phyloP scores from a whole-genome alignment of 2,888 invertebrate species.

The Agonopterix subpropinquella region DNA sequence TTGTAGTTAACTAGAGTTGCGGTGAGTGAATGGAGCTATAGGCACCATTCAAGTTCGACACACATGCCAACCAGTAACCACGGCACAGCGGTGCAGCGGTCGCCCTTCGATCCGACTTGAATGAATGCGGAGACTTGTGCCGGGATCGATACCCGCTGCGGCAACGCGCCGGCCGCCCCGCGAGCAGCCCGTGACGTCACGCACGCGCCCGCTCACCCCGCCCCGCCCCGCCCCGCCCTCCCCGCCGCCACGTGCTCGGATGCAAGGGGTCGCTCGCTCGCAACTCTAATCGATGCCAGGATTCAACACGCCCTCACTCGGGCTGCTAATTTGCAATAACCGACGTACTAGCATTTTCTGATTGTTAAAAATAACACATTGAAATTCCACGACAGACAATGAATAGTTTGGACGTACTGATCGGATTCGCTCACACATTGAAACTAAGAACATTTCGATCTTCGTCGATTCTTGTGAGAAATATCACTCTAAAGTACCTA shows the following conservation, averaged over 20 bases:
- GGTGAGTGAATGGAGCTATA: constrained; percentile 18
- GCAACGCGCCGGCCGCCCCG: constrained; percentile 22
- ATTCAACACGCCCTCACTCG: constrained; percentile 12
- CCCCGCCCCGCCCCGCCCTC: too few species aligned
- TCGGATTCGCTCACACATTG: too few species aligned
- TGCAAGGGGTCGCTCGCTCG: constrained; percentile 23
- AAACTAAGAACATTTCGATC: too few species aligned
- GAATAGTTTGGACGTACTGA: too few species aligned
- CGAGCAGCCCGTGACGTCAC: constrained; percentile 43
- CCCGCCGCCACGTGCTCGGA: constrained; percentile 22
- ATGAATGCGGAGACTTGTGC: constrained; percentile 26
- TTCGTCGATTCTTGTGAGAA: too few species aligned
- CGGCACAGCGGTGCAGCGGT: constrained; percentile 20
- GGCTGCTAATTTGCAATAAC: background rate
- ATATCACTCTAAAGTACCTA: too few species aligned
- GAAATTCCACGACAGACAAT: too few species aligned
- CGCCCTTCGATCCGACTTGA: constrained; percentile 30
- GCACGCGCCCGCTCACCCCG: constrained; percentile 16
- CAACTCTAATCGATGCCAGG: constrained; percentile 32
- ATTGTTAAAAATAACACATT: too few species aligned
- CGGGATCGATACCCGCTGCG: constrained; percentile 36
- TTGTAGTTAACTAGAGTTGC: background rate
- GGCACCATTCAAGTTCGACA: constrained; percentile 19
- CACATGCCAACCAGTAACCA: constrained; percentile 6
- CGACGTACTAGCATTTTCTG: too few species aligned